Base-by-base conservation (phyloP, 1,140 invertebrate species). In the Ladona fulva region DNA sequence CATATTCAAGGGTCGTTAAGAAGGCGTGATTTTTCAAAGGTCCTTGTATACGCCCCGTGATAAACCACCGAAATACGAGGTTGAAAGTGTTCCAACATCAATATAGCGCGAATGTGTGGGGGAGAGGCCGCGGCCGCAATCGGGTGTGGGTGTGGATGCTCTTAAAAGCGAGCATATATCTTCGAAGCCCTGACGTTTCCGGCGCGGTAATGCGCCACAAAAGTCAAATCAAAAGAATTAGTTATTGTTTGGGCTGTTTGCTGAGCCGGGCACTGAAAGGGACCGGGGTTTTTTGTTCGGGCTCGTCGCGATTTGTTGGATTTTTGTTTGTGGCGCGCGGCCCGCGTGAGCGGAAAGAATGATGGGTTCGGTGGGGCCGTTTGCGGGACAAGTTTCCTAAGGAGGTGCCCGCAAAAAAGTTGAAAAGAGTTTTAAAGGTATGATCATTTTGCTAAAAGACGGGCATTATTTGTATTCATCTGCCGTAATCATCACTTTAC, bases 61-160 rank as follows among this genome's bases (percentile, higher is more conserved):
- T 66, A 66, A 66, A 66, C 52, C 52, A 66, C 52, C 52, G 52
- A 66, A 66, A 66, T 66, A 66, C 52, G 52, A 66, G 16, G 52
- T 66, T 66, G 52, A 66, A 66, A 66, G 52, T 66, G 52, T 66
- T 66, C 52, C 52, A 66, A 66, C 52, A 66, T 66, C 52, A 66
- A 66, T 66, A 66, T 66, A 22, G 52, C 52, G n/a, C 52, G 52
- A 52, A 19, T 11, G 44, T 52, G 19, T 5, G n/a, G 12, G 52
- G 52, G 52, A 66, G 12, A 52, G 44, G 44, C 10, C 19, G 10
- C 19, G 44, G 44, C 10, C 10, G 44, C 10, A 52, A 19, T 10
- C 10, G 19, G 44, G n/a, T 12, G 52, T 66, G 52, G 52, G 52
- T 66, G 52, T 16, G 52, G 3, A 66, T 66, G n/a, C 3, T 37